Evolutionary conservation across 2,113 vertebrate species (phyloP).

Genomic region (Leucosticte australis): DNA sequence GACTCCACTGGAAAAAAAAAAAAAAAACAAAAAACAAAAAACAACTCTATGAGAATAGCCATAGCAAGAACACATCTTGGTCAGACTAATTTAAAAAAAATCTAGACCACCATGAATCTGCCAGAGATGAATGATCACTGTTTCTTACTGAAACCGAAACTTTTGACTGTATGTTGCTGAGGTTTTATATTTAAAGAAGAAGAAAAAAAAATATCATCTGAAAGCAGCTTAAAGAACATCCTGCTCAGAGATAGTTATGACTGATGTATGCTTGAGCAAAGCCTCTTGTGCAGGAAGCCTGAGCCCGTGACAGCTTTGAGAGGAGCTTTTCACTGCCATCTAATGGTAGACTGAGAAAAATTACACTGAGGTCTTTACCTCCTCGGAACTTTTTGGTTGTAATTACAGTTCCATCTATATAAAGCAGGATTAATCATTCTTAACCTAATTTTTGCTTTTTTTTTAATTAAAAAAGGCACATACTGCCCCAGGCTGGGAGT

Average conservation of each 20-base stretch:
- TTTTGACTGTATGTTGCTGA: not conserved
- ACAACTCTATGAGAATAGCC: not conserved
- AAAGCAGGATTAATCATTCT: not conserved
- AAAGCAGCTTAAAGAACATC: not conserved
- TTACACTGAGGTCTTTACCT: not conserved
- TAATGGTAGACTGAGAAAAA: slow-evolving; percentile 1
- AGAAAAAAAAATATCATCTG: rapidly evolving
- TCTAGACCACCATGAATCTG: not conserved
- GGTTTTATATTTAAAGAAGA: not conserved
- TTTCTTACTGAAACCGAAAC: not conserved
- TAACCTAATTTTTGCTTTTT: not conserved
- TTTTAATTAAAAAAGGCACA: not conserved
- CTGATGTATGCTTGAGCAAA: not conserved
- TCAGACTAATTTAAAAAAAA: not conserved
- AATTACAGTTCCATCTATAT: not conserved
- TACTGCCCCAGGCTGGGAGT: not conserved
- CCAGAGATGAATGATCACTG: not conserved
- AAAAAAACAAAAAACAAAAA: not conserved
- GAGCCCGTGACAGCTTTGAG: not conserved
- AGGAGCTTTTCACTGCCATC: slow-evolving; percentile 39
- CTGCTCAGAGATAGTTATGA: rapidly evolving
- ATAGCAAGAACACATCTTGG: not conserved
- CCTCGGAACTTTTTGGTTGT: rapidly evolving
- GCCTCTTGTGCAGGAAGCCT: not conserved
- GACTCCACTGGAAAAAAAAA: rapidly evolving